Evolutionary conservation across 2,113 vertebrate species (phyloP).

Genomic region (Festucalex cinctus): DNA sequence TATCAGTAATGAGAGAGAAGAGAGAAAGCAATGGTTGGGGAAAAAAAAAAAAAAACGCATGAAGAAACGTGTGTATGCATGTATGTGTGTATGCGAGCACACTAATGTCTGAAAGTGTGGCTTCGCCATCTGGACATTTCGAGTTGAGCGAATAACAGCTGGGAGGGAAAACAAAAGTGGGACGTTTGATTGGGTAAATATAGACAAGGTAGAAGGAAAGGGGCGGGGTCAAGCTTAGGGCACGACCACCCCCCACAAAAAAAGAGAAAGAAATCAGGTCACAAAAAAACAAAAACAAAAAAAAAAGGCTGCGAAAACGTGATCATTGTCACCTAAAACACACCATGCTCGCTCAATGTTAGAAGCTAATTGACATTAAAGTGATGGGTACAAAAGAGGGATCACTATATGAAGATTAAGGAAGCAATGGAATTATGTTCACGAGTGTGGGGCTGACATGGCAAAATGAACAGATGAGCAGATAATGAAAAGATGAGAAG

Average conservation of each 20-base stretch:
- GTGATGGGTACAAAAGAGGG: slow-evolving; percentile 53
- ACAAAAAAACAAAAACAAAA: slow-evolving; percentile 5
- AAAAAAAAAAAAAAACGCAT: slow-evolving; percentile 43
- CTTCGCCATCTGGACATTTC: slow-evolving; percentile 88
- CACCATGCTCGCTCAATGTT: slow-evolving; percentile 43
- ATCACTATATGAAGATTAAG: slow-evolving; percentile 58
- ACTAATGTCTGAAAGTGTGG: slow-evolving; percentile 48
- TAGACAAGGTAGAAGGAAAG: slow-evolving; percentile 69
- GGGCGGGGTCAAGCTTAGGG: slow-evolving; percentile 41
- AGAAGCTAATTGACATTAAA: slow-evolving; percentile 59
- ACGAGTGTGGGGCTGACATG: slow-evolving; percentile 45
- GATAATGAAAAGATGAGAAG: slow-evolving; percentile 38
- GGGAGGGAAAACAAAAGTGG: slow-evolving; percentile 89
- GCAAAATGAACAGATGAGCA: slow-evolving; percentile 40
- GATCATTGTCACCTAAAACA: slow-evolving; percentile 58
- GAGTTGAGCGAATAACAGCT: slow-evolving; percentile 91
- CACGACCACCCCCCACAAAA: slow-evolving; percentile 22
- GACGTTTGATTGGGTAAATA: slow-evolving; percentile 84
- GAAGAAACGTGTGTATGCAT: slow-evolving; percentile 26
- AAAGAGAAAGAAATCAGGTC: slow-evolving; percentile 28
- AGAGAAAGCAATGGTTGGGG: slow-evolving; percentile 75
- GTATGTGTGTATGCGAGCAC: slow-evolving; percentile 24
- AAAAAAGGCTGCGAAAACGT: slow-evolving; percentile 45
- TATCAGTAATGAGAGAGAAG: slow-evolving; percentile 81
- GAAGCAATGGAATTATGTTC: slow-evolving; percentile 61